Conservation (phyloP, 2,888 invertebrate species). For the Trachelus tabidus region DNA sequence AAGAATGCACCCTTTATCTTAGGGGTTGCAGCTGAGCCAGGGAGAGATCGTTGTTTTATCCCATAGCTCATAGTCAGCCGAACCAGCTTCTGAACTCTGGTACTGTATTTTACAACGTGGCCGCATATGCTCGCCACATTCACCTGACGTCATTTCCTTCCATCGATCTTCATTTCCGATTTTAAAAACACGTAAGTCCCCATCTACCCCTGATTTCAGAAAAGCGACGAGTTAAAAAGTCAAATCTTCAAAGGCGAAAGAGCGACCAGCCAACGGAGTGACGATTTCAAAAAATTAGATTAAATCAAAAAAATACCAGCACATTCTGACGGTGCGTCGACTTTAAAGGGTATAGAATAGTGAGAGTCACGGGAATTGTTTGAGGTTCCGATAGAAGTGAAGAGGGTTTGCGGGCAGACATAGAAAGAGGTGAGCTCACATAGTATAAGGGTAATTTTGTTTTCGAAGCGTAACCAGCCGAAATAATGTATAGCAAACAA, state of each 20-base stretch:
- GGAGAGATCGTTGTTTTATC: neutral
- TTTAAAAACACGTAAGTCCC: neutral
- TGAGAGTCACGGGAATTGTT: neutral
- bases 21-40: constrained; percentile 9
- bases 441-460: neutral
- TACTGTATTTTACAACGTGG: constrained; percentile 30
- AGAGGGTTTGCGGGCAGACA: neutral
- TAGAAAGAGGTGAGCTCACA: neutral
- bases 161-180: neutral
- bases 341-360: neutral
- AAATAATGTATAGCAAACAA: constrained; percentile 1
- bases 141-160: neutral
- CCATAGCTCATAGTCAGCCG: neutral
- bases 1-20: constrained; percentile 25
- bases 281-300: neutral
- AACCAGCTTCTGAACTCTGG: neutral
- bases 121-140: constrained; percentile 27
- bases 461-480: neutral
- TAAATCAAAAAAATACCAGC: neutral
- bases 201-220: neutral
- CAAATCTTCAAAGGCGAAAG: neutral
- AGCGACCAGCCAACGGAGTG: neutral
- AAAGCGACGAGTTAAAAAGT: neutral
- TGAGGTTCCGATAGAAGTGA: neutral
- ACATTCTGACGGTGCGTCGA: neutral